Conservation (phyloP, 2,797 vertebrate species). For the Rhynchotus rufescens region DNA sequence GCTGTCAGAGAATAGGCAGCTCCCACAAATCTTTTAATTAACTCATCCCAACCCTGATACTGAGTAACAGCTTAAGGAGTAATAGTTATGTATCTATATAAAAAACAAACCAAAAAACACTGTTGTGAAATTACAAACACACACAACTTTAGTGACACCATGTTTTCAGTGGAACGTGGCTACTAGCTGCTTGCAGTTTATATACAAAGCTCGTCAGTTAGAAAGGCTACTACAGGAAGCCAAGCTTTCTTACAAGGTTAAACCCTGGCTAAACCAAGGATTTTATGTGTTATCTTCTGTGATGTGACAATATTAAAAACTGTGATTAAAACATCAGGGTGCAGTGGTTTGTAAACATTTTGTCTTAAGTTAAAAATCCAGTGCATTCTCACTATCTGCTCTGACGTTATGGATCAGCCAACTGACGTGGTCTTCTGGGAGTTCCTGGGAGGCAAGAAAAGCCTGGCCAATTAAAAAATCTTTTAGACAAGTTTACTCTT, state of each 20-base stretch:
- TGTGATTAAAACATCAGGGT: background rate
- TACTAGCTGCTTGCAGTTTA: slow-evolving; percentile 5
- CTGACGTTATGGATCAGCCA: background rate
- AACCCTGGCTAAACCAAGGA: background rate
- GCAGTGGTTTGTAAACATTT: background rate
- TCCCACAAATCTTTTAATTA: slow-evolving; percentile 28
- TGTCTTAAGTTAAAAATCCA: background rate
- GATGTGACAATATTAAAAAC: background rate
- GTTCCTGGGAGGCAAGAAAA: background rate
- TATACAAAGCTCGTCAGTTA: slow-evolving; percentile 38
- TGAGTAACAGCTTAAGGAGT: slow-evolving; percentile 36
- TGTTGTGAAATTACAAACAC: slow-evolving; percentile 37
- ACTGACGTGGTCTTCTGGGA: background rate
- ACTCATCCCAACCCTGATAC: slow-evolving; percentile 18
- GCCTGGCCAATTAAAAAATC: background rate
- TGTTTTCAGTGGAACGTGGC: slow-evolving; percentile 17
- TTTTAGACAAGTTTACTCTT: background rate
- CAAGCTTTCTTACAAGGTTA: slow-evolving; percentile 8
- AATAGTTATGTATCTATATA: slow-evolving; percentile 7
- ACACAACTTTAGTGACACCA: background rate
- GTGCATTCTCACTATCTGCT: background rate
- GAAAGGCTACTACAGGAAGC: background rate
- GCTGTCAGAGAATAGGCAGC: slow-evolving; percentile 3
- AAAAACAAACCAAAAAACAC: background rate
- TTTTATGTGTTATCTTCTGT: background rate